Evolutionary conservation across 2,797 vertebrate species (phyloP), one percentile per base, ranked within the genome.

Genomic region (Anomalospiza imberbis): DNA sequence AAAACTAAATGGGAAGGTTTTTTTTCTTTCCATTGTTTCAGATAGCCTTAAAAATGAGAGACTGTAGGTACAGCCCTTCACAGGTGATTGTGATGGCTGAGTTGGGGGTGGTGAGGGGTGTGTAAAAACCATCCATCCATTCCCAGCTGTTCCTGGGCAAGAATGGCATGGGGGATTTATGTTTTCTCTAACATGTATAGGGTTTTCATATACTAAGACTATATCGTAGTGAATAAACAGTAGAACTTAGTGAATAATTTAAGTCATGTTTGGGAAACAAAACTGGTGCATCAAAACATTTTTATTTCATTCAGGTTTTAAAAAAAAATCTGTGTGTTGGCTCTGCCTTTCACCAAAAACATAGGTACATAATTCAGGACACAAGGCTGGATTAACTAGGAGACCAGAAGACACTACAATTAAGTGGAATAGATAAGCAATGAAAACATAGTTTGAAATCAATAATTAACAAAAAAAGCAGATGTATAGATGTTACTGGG

Each of bases 21-120:
- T 40, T 34, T 16, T 55, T 60, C 42, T 81, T 77, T 66, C n/a
- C 9, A 1, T 54, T 87, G 51, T 57, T 93, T 88, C 68, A 80
- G 13, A 17, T 48, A 8, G 26, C 71, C n/a, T 32, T 65, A 54
- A n/a, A 53, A 54, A 45, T 18, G 12, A 44, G 21, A 11, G 13
- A 50, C 2, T 32, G 10, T 42, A 50, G 13, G 40, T 88, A 13
- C 0, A 0, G 51, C 8, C 6, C 32, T 66, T 68, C 0, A 1
- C n/a, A 71, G 18, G 5, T 55, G 18, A 34, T 75, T 45, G 60
- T 88, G 11, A 17, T 67, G 42, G 31, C 34, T 42, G 36, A 74
- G 29, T 34, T 60, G 17, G 21, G 11, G 10, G 31, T 67, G 18
- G 6, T 55, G 50, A 65, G 36, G n/a, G 13, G 2, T 40, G 20